Evolutionary conservation across 2,888 invertebrate species (phyloP), one percentile per base, ranked within the genome.

Genomic region (Lepidocyrtinus sp.): DNA sequence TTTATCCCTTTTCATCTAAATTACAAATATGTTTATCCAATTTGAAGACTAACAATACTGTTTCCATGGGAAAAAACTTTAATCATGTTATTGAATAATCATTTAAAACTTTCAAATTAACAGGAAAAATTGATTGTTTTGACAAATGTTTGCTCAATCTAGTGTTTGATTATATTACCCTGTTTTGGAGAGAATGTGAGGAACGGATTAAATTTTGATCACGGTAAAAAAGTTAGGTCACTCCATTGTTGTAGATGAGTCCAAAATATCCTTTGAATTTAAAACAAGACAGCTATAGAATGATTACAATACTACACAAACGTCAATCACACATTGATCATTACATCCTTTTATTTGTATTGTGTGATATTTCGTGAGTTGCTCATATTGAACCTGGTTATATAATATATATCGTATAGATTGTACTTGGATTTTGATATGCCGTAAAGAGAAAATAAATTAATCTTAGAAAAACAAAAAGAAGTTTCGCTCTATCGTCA

Each of bases 241-340:
- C 55, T 69, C 68, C 68, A 25, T 22, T 69, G 68, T 55, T n/a
- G 68, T 25, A 69, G 24, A 21, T 46, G 50, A 55, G 55, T 69
- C 55, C 68, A 25, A 55, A 50, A 55, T 21, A 69, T 24, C 68
- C 68, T 69, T 24, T 67, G 45, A 45, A 67, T 36, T 36, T 67
- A 67, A 67, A 64, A 67, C 46, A n/a, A 67, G 67, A 67, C 36
- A 45, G 67, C 46, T 67, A 67, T 36, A 67, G 22, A 22, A 12
- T 55, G 15, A 17, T 55, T 55, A 63, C 17, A 46, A 69, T 55
- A 45, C 12, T 27, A 25, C 5, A 36, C 12, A 17, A 22, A 45
- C n/a, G 46, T 19, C 22, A 62, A 62, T 27, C 50, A 9, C 24
- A 69, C 45, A 55, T n/a, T 69, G 22, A 24, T 24, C 63, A 2